These are phyloP conservation scores for Uloborus plumipes DNA, from an alignment of 2,888 invertebrate species.

Conservation along the genomic window DNA sequence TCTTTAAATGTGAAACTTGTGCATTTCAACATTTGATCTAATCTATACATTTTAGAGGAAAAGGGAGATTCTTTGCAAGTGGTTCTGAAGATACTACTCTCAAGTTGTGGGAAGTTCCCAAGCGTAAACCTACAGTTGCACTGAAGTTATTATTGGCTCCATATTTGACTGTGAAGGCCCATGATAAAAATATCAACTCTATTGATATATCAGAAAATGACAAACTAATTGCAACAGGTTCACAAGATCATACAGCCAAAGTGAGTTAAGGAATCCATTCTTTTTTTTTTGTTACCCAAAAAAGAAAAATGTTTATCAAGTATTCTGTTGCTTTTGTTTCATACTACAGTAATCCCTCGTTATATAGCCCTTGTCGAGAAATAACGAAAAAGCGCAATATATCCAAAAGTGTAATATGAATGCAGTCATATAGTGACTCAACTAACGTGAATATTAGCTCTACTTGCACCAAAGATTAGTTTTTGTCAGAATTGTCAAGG, in stretches of 20 bases:
- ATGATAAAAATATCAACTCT: conserved; percentile 93
- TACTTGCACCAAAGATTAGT: too few species aligned
- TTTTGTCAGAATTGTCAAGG: too few species aligned
- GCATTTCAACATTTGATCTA: neutral
- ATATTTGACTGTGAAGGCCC: conserved; percentile 81
- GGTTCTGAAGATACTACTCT: conserved; percentile 91
- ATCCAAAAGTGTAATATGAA: too few species aligned
- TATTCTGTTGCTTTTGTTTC: too few species aligned
- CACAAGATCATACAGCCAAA: conserved; percentile 96
- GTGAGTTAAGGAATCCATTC: conserved; percentile 69
- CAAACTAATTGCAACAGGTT: conserved; percentile 85
- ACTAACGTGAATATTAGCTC: too few species aligned
- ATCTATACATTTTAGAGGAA: conserved; percentile 18
- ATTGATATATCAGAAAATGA: conserved; percentile 90
- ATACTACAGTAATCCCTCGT: too few species aligned
- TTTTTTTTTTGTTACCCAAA: neutral
- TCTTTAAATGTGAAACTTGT: neutral
- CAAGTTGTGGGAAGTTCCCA: conserved; percentile 83
- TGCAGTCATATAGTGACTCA: too few species aligned
- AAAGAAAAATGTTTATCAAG: too few species aligned
- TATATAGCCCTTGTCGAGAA: too few species aligned
- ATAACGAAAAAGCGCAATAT: too few species aligned
- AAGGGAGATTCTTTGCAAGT: conserved; percentile 79
- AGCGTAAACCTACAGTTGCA: conserved; percentile 21
- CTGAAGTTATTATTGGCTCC: conserved; percentile 66